Conservation (phyloP, 2,888 invertebrate species). For the Branchellion lobata region DNA sequence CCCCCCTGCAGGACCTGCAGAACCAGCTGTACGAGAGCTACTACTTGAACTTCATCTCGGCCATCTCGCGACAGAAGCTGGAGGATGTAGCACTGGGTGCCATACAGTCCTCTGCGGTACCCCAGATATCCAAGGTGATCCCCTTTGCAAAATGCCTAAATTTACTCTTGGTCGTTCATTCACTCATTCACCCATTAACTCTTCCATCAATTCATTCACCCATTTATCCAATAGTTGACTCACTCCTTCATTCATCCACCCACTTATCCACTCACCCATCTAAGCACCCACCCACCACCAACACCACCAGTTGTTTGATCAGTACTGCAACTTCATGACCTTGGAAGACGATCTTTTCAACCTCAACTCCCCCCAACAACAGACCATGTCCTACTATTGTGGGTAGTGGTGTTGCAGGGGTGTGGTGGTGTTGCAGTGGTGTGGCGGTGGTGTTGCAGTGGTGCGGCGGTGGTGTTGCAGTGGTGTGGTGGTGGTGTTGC, state of each 20-base stretch:
- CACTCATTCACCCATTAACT: no score
- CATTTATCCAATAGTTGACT: no score
- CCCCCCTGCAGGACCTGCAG: constrained; percentile 62
- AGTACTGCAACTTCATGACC: constrained; percentile 96
- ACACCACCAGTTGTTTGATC: constrained; percentile 77
- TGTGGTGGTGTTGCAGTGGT: background rate
- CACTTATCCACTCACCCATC: no score
- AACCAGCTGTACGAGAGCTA: constrained; percentile 89
- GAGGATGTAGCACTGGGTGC: constrained; percentile 93
- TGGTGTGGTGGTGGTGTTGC: constrained; percentile 2
- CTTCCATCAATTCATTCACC: no score
- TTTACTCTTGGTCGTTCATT: no score
- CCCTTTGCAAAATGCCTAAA: no score
- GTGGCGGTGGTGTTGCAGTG: background rate
- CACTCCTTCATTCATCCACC: no score
- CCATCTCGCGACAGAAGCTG: constrained; percentile 85
- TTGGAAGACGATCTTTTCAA: constrained; percentile 96
- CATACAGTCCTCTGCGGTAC: constrained; percentile 83
- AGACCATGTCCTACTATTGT: constrained; percentile 88
- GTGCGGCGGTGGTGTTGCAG: background rate
- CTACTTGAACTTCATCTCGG: constrained; percentile 85
- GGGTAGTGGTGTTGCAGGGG: constrained; percentile 56
- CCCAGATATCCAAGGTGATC: constrained; percentile 82
- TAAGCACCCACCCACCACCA: no score
- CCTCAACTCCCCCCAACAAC: constrained; percentile 86